Percentiles rank a stretch among this genome's conserved stretches.
phyloP scores from a whole-genome alignment of 2,888 invertebrate species.

The Pyralis farinalis region DNA sequence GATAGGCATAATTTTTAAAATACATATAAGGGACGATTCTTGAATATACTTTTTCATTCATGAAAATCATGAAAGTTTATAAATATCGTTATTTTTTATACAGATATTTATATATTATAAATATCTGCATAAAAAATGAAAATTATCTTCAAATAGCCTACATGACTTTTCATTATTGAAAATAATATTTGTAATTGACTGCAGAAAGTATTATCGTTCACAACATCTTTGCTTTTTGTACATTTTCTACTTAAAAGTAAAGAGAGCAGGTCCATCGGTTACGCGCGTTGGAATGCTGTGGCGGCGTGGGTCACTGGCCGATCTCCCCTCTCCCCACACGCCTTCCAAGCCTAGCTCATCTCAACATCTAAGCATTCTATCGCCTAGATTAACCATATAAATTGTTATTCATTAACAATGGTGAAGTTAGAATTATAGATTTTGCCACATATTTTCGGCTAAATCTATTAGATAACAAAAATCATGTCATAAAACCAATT shows the following conservation, averaged over 20 bases:
- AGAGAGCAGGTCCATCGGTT: slow-evolving; percentile 64
- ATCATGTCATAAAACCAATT: background rate
- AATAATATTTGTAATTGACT: too few species aligned
- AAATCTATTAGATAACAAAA: slow-evolving; percentile 14
- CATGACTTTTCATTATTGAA: too few species aligned
- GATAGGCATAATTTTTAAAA: too few species aligned
- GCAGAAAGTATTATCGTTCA: slow-evolving; percentile 7
- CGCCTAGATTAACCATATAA: slow-evolving; percentile 65
- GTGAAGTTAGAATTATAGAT: background rate
- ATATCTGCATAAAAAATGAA: too few species aligned
- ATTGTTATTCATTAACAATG: slow-evolving; percentile 46
- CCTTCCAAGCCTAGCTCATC: slow-evolving; percentile 40
- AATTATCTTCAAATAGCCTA: too few species aligned
- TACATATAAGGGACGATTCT: too few species aligned
- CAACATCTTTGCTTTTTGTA: slow-evolving; percentile 17
- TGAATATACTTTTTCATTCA: too few species aligned
- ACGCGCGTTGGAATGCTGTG: slow-evolving; percentile 67
- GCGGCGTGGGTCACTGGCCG: slow-evolving; percentile 67
- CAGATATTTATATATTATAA: too few species aligned
- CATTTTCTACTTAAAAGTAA: slow-evolving; percentile 51
- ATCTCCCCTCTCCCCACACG: slow-evolving; percentile 42
- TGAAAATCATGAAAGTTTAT: too few species aligned
- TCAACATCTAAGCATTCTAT: slow-evolving; percentile 63
- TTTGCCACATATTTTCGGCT: background rate
- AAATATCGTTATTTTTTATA: too few species aligned